Conservation (phyloP, 1,140 invertebrate species). For the Drosophila chauvacae region DNA sequence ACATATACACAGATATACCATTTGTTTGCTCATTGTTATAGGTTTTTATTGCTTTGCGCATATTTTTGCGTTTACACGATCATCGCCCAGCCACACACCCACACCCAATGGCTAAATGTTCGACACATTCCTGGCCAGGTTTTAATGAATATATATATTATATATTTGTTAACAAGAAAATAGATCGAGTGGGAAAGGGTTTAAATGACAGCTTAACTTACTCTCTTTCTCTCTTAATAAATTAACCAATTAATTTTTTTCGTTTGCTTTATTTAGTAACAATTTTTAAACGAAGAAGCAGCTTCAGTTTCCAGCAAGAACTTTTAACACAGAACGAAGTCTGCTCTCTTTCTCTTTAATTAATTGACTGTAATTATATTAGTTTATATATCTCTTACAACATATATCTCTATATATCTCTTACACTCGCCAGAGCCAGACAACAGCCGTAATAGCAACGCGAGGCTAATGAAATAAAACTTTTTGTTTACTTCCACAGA, state of each 20-base stretch:
- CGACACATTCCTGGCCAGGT: slow-evolving; percentile 28
- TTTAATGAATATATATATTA: no score
- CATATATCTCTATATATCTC: no score
- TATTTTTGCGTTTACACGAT: slow-evolving; percentile 79
- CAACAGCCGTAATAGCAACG: not conserved
- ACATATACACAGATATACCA: slow-evolving; percentile 53
- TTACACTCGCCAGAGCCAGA: slow-evolving; percentile 1
- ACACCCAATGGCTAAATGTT: slow-evolving; percentile 35
- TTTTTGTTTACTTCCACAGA: slow-evolving; percentile 59
- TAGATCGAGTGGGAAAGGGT: no score
- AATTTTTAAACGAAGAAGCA: not conserved
- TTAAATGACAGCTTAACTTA: no score
- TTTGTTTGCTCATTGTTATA: slow-evolving; percentile 76
- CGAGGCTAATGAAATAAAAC: slow-evolving; percentile 46
- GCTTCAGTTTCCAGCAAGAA: not conserved
- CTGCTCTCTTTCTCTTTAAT: not conserved
- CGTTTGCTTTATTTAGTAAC: not conserved
- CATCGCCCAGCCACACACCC: slow-evolving; percentile 33
- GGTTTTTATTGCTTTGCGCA: slow-evolving; percentile 70
- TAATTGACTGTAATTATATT: slow-evolving; percentile 7
- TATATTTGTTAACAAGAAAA: no score
- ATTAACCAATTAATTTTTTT: not conserved
- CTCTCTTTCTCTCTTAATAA: no score
- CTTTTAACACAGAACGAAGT: not conserved
- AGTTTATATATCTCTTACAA: not conserved